A percentile compares a stretch with the other conserved stretches of the same genome.
These are phyloP conservation scores for Dioctria linearis DNA, from an alignment of 2,888 invertebrate species.

Conservation along the genomic window DNA sequence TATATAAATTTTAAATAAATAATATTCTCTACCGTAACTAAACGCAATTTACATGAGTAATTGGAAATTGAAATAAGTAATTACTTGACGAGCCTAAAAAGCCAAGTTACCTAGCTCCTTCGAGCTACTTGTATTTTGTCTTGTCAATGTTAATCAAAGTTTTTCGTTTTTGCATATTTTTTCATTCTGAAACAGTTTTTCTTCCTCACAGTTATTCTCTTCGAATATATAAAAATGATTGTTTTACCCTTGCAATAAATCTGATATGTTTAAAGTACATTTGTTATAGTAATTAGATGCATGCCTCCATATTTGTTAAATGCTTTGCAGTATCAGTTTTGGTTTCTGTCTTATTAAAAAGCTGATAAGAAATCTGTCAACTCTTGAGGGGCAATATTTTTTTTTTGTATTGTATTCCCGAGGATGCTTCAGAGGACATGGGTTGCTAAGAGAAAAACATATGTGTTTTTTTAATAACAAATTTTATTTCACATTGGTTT, in stretches of 20 bases:
- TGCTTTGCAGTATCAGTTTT: too few relatives aligned
- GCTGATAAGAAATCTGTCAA: too few relatives aligned
- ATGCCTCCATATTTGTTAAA: too few relatives aligned
- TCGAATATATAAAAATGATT: background rate
- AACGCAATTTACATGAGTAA: constrained; percentile 22
- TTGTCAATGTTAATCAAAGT: background rate
- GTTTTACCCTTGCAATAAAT: constrained; percentile 29
- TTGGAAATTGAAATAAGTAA: background rate
- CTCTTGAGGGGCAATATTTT: too few relatives aligned
- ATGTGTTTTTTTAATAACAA: too few relatives aligned
- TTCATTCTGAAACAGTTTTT: background rate
- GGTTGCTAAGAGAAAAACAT: too few relatives aligned
- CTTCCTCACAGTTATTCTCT: constrained; percentile 72
- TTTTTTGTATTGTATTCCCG: background rate
- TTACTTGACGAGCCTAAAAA: constrained; percentile 1
- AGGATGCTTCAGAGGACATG: too few relatives aligned
- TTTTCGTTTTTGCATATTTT: background rate
- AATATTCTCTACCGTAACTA: constrained; percentile 31
- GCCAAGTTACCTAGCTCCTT: background rate
- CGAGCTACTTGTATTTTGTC: background rate
- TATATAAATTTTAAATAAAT: background rate
- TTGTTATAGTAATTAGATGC: too few relatives aligned
- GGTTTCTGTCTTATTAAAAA: too few relatives aligned
- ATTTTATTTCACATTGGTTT: too few relatives aligned
- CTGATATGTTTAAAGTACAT: background rate